Evolutionary conservation across 2,797 vertebrate species (phyloP).

Genomic region (Enteromius unitaeniatus): DNA sequence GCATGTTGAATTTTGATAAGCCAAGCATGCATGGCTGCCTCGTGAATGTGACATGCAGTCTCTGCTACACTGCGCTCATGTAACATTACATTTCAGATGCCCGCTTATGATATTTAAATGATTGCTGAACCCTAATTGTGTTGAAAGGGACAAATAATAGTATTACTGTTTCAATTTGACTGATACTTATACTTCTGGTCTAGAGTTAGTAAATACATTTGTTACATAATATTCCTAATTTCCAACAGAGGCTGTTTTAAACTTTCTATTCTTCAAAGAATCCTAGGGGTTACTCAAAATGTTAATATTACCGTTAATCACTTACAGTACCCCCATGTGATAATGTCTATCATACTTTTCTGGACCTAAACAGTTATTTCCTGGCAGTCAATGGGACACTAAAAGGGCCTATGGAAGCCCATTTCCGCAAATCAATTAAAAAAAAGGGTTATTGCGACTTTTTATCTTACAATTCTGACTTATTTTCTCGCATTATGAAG

Average conservation of each 20-base stretch:
- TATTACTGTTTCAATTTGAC: neutral
- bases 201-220: neutral
- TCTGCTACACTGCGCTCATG: neutral
- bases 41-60: neutral
- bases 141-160: neutral
- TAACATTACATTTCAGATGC: neutral
- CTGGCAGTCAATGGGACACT: too few relatives aligned
- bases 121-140: neutral
- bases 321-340: too few relatives aligned
- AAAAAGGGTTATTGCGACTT: too few relatives aligned
- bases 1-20: conserved; percentile 1
- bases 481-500: too few relatives aligned
- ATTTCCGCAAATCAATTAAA: too few relatives aligned
- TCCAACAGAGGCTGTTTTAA: neutral
- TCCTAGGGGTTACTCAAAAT: neutral
- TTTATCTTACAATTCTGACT: too few relatives aligned
- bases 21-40: neutral
- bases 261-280: neutral
- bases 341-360: too few relatives aligned
- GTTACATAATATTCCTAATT: neutral
- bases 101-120: neutral
- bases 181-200: neutral
- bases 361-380: too few relatives aligned
- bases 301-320: too few relatives aligned
- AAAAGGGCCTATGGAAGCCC: too few relatives aligned